Conservation (phyloP, 2,113 vertebrate species). For the Pristiophorus japonicus region DNA sequence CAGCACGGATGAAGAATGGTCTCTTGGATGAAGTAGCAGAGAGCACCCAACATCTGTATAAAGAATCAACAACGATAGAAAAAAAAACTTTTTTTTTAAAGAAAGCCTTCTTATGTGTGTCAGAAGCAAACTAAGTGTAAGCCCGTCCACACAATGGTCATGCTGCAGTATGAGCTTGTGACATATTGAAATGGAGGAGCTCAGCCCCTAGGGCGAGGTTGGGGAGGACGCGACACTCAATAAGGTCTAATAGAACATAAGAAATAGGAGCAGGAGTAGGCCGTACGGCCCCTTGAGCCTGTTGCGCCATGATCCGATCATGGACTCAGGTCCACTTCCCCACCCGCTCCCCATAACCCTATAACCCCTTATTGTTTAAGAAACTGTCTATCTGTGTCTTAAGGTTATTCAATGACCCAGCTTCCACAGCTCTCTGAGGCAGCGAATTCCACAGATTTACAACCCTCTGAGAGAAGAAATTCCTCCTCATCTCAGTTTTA, state of each 20-base stretch:
- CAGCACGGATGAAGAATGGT: neutral
- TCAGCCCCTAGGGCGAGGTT: neutral
- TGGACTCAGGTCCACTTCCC: too few relatives aligned
- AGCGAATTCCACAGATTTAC: too few relatives aligned
- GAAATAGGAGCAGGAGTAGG: too few relatives aligned
- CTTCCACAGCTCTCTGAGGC: too few relatives aligned
- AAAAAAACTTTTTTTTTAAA: neutral
- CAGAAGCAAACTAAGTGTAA: neutral
- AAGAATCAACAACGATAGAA: neutral
- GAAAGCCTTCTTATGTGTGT: neutral
- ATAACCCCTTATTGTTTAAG: too few relatives aligned
- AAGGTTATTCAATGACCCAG: too few relatives aligned
- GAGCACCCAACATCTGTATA: neutral
- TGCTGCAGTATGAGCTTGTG: neutral
- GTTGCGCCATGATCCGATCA: too few relatives aligned
- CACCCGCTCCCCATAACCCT: too few relatives aligned
- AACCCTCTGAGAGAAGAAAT: too few relatives aligned
- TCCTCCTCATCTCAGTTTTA: too few relatives aligned
- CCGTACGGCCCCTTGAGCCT: too few relatives aligned
- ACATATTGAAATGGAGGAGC: neutral
- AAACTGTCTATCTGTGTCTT: too few relatives aligned
- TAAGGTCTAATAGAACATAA: neutral
- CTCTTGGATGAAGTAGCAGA: neutral
- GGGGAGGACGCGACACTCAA: neutral
- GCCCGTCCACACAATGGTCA: neutral